These are phyloP conservation scores for Lates japonicus DNA, from an alignment of 2,797 vertebrate genomes.

Conservation along the genomic window DNA sequence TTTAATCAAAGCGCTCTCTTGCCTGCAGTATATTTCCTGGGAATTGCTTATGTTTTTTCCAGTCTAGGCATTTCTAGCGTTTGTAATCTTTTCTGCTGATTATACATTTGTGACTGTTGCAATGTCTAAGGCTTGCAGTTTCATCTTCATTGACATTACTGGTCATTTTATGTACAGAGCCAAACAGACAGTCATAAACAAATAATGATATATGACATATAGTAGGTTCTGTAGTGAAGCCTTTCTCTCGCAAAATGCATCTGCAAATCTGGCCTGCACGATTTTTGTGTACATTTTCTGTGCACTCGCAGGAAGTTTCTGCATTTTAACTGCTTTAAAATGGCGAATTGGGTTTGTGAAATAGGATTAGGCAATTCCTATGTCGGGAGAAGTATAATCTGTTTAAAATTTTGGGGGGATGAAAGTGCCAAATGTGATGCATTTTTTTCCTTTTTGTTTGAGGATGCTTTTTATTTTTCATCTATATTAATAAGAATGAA, in stretches of 20 bases:
- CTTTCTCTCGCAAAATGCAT: slow-evolving; percentile 41
- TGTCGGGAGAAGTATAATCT: slow-evolving; percentile 50
- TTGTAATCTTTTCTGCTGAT: slow-evolving; percentile 48
- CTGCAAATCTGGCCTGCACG: slow-evolving; percentile 48
- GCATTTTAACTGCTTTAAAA: slow-evolving; percentile 34
- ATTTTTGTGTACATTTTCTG: slow-evolving; percentile 30
- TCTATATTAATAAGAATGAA: slow-evolving; percentile 99
- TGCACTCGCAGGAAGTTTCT: slow-evolving; percentile 34
- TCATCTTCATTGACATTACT: slow-evolving; percentile 83
- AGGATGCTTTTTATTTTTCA: slow-evolving; percentile 94
- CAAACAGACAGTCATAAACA: slow-evolving; percentile 36
- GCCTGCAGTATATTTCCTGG: slow-evolving; percentile 65
- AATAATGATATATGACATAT: slow-evolving; percentile 33
- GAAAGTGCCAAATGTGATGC: slow-evolving; percentile 89
- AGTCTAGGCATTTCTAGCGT: slow-evolving; percentile 56
- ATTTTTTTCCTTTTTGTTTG: slow-evolving; percentile 92
- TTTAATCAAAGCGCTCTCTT: slow-evolving; percentile 57
- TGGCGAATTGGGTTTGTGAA: slow-evolving; percentile 43
- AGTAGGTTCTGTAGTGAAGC: slow-evolving; percentile 9
- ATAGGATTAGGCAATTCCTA: slow-evolving; percentile 31
- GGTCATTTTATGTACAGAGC: slow-evolving; percentile 58
- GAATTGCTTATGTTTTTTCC: slow-evolving; percentile 56
- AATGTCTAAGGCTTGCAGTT: slow-evolving; percentile 63
- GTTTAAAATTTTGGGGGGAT: slow-evolving; percentile 72
- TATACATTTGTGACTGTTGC: slow-evolving; percentile 63